Evolutionary conservation across 2,113 vertebrate genomes (phyloP).

Genomic region (Mellivora capensis): DNA sequence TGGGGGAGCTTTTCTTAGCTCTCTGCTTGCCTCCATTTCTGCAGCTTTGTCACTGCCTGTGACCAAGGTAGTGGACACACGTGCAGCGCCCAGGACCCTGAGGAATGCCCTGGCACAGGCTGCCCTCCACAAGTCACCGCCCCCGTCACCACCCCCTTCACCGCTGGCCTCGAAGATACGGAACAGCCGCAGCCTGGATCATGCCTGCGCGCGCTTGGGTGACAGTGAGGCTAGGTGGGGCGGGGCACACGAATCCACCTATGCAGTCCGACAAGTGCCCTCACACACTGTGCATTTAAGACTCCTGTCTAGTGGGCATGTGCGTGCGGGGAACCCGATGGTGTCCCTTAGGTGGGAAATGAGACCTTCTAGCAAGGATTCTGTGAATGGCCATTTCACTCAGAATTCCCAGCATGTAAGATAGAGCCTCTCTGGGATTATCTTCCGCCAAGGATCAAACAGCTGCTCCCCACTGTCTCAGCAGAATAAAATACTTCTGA

Average conservation of each 20-base stretch:
- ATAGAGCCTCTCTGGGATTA: background rate
- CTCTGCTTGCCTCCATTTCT: background rate
- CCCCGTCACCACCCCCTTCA: no score
- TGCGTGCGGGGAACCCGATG: fast-evolving
- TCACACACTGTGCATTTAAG: background rate
- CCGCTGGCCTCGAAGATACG: background rate
- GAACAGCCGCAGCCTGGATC: background rate
- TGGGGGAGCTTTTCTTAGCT: background rate
- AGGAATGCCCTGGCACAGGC: background rate
- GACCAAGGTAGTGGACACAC: background rate
- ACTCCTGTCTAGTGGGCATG: fast-evolving
- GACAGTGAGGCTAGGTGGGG: fast-evolving
- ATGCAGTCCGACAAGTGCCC: fast-evolving
- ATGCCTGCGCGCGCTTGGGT: background rate
- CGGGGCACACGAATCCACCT: background rate
- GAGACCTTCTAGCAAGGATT: background rate
- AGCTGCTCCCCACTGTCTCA: background rate
- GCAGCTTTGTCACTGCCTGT: background rate
- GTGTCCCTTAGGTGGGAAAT: background rate
- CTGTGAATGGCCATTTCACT: fast-evolving
- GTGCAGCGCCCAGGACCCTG: background rate
- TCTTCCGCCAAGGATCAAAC: background rate
- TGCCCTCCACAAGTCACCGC: background rate
- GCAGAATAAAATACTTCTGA: background rate
- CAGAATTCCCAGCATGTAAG: background rate